phyloP scores from a whole-genome alignment of 2,113 vertebrate species.

The Aix galericulata region DNA sequence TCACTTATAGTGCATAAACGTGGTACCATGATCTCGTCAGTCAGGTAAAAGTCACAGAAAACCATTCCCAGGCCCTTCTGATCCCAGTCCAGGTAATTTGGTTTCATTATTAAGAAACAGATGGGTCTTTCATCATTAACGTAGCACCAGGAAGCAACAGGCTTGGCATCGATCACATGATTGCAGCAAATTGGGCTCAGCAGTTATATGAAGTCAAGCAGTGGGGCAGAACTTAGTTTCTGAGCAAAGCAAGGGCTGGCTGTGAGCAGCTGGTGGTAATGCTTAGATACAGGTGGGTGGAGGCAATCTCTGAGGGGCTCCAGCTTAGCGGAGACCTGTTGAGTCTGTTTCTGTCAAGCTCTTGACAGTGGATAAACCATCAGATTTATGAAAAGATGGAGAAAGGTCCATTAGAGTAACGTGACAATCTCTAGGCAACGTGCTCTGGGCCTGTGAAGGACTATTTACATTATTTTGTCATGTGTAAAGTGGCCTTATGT shows the following conservation, averaged over 20 bases:
- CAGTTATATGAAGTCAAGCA: background rate
- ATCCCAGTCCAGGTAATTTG: background rate
- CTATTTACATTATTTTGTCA: background rate
- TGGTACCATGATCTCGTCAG: background rate
- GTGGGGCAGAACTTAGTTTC: background rate
- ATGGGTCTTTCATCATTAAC: background rate
- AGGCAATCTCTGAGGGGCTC: background rate
- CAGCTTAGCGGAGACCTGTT: background rate
- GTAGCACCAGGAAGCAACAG: background rate
- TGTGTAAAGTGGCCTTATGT: constrained; percentile 41
- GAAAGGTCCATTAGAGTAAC: background rate
- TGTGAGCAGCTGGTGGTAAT: background rate
- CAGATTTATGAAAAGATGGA: background rate
- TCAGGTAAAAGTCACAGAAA: background rate
- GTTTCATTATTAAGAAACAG: background rate
- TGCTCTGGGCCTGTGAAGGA: background rate
- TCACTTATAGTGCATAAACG: background rate
- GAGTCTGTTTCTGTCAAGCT: background rate
- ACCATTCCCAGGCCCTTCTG: background rate
- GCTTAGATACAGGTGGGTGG: background rate
- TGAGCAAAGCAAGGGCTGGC: background rate
- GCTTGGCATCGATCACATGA: background rate
- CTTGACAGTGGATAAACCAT: background rate
- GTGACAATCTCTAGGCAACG: background rate
- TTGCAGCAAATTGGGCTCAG: rapidly evolving